These are phyloP conservation scores for Heterodera schachtii DNA, from an alignment of 1,140 invertebrate species.

Conservation along the genomic window DNA sequence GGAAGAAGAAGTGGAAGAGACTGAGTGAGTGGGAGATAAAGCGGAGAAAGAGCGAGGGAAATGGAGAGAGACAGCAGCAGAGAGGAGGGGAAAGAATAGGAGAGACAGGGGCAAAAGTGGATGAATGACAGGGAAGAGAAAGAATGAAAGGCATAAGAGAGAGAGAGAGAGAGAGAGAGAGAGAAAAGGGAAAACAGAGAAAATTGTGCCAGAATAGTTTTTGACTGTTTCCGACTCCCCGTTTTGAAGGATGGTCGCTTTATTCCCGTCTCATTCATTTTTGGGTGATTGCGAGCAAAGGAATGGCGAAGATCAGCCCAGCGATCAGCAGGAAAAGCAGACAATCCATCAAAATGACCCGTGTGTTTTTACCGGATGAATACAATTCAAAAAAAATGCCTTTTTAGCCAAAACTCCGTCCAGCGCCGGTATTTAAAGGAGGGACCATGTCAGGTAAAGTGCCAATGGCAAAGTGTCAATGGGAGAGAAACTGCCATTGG, in stretches of 20 bases:
- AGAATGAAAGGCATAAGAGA: too few species aligned
- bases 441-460: conserved; percentile 7
- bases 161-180: too few species aligned
- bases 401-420: conserved; percentile 22
- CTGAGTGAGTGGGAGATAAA: too few species aligned
- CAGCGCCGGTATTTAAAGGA: conserved; percentile 25
- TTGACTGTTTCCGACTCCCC: background rate
- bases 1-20: background rate
- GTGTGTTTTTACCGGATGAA: background rate
- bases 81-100: too few species aligned
- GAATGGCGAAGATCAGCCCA: background rate
- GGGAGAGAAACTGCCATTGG: too few species aligned
- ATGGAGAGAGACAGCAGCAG: too few species aligned
- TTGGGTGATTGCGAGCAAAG: background rate
- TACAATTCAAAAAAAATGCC: background rate
- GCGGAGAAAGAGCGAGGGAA: too few species aligned
- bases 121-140: too few species aligned
- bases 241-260: background rate
- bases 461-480: too few species aligned
- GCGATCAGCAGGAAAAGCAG: background rate
- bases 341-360: background rate
- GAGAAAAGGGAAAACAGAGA: too few species aligned
- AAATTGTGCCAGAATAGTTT: too few species aligned
- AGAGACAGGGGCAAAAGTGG: too few species aligned
- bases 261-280: background rate